phyloP scores from a whole-genome alignment of 2,888 invertebrate genomes.

The Drosophila cracens region DNA sequence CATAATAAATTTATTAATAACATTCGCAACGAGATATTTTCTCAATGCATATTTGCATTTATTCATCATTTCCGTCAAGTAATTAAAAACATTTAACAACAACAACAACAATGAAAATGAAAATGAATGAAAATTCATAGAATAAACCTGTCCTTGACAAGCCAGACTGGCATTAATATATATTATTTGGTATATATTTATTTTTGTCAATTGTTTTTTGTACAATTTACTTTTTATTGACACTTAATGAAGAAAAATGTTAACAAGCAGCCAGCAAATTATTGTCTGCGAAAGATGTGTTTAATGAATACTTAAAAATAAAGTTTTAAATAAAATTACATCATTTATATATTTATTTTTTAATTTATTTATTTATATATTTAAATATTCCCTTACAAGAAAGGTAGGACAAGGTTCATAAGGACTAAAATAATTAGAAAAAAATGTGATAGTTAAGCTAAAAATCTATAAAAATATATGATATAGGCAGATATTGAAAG shows the following conservation, averaged over 20 bases:
- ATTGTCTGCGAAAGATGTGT: slow-evolving; percentile 14
- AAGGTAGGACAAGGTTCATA: no score
- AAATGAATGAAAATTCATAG: slow-evolving; percentile 18
- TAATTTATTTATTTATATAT: no score
- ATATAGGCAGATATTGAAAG: no score
- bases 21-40: slow-evolving; percentile 29
- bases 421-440: no score
- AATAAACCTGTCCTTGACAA: slow-evolving; percentile 21
- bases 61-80: slow-evolving; percentile 51
- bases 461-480: no score
- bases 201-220: slow-evolving; percentile 29
- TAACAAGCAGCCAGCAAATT: slow-evolving; percentile 27
- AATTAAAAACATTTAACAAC: slow-evolving; percentile 50
- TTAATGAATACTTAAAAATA: background rate
- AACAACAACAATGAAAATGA: background rate
- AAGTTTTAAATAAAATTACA: background rate
- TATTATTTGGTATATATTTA: slow-evolving; percentile 53
- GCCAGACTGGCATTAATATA: slow-evolving; percentile 19
- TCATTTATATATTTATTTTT: no score
- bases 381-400: no score
- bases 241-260: slow-evolving; percentile 57
- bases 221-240: slow-evolving; percentile 28
- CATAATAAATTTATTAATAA: slow-evolving; percentile 64
- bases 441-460: no score
- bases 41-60: slow-evolving; percentile 17